A percentile compares a stretch with the other conserved stretches of the same genome.
These are phyloP conservation scores for Callipepla californica DNA, from an alignment of 2,113 vertebrate species.

Conservation along the genomic window DNA sequence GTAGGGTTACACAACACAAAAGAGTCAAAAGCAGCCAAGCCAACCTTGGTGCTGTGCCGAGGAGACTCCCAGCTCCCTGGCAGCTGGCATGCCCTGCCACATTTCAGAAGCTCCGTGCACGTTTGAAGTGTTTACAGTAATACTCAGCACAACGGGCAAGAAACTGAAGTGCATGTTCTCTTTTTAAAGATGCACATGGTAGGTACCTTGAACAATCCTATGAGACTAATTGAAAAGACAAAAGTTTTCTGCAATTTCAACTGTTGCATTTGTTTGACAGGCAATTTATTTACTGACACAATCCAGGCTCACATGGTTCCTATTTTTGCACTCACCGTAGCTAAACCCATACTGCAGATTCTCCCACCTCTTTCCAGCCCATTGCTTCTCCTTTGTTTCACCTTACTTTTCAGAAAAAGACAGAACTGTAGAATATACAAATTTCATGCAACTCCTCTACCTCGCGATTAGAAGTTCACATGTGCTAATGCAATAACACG, in stretches of 20 bases:
- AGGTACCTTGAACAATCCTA: background rate
- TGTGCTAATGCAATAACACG: background rate
- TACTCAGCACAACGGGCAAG: background rate
- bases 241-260: background rate
- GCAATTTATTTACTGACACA: background rate
- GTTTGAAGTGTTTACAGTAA: background rate
- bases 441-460: background rate
- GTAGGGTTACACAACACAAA: background rate
- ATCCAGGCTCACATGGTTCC: background rate
- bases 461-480: background rate
- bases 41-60: background rate
- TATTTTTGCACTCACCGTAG: background rate
- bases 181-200: background rate
- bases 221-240: background rate
- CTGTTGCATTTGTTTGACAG: background rate
- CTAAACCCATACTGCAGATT: background rate
- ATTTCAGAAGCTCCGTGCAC: background rate
- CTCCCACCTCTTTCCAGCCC: background rate
- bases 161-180: background rate
- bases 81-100: background rate
- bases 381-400: background rate
- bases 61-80: background rate
- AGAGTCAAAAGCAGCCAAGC: background rate
- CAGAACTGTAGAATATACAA: fast-evolving
- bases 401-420: background rate